Conservation (phyloP, 2,113 vertebrate species). For the Amazona vittata region DNA sequence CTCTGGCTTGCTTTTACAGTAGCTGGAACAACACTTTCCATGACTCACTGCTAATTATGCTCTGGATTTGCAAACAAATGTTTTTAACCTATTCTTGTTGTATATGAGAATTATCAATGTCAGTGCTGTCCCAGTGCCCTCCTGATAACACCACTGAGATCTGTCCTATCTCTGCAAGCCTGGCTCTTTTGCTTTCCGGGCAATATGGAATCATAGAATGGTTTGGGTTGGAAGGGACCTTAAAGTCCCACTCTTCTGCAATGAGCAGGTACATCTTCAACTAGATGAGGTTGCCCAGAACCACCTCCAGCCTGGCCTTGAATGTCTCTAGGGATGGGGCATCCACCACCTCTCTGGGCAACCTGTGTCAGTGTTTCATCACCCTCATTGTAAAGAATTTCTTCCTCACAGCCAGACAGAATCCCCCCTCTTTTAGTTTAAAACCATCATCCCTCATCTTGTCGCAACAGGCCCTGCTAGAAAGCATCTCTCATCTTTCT, state of each 20-base stretch:
- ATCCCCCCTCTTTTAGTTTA: neutral
- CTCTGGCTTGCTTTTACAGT: neutral
- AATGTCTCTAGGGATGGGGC: neutral
- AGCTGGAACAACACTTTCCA: neutral
- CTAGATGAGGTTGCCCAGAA: neutral
- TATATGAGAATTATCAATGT: neutral
- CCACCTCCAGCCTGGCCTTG: neutral
- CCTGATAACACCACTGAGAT: neutral
- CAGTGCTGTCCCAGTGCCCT: neutral
- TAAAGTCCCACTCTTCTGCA: neutral
- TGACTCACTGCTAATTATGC: slow-evolving; percentile 1
- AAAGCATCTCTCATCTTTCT: neutral
- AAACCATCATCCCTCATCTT: neutral
- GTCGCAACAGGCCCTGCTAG: neutral
- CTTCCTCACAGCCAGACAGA: neutral
- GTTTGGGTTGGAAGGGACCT: neutral
- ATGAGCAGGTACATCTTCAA: neutral
- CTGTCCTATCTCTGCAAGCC: neutral
- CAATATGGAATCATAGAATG: neutral
- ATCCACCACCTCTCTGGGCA: neutral
- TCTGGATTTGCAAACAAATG: neutral
- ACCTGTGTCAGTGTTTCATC: neutral
- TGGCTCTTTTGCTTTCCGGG: neutral
- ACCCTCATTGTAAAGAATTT: neutral
- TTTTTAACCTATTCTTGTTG: neutral